A percentile compares a stretch with the other conserved stretches of the same genome.
Conservation (phyloP, 2,797 vertebrate genomes). For the Sebastolobus altivelis region DNA sequence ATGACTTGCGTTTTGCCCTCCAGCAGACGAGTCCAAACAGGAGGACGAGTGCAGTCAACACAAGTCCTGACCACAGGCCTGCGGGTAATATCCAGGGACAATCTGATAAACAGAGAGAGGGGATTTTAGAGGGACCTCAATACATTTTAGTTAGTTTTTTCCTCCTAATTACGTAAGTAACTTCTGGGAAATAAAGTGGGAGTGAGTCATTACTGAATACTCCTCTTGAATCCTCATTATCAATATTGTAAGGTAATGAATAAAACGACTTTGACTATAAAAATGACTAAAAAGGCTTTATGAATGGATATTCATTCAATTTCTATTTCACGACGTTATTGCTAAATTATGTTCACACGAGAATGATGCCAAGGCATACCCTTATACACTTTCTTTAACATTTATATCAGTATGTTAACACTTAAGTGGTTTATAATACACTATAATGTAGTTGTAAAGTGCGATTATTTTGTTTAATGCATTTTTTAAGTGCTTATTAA, state of each 20-base stretch:
- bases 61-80: constrained; percentile 77
- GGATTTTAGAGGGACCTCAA: neutral
- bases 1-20: constrained; percentile 63
- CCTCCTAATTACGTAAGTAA: neutral
- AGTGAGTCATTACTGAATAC: constrained; percentile 2
- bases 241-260: neutral
- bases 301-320: neutral
- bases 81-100: constrained; percentile 78
- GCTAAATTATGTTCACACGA: neutral
- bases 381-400: neutral
- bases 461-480: neutral
- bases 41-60: constrained; percentile 64
- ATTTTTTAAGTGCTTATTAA: neutral
- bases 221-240: neutral
- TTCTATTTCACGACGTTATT: neutral
- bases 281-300: neutral
- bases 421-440: neutral
- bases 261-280: neutral
- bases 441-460: neutral
- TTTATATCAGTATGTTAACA: neutral
- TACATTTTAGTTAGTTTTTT: neutral
- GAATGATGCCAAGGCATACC: neutral
- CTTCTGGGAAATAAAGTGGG: constrained; percentile 28
- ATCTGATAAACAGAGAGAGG: constrained; percentile 50
- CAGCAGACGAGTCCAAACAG: constrained; percentile 59